A percentile compares a stretch with the other conserved stretches of the same genome.
Conservation (phyloP, 2,888 invertebrate species). For the Asteroscopus sphinx region DNA sequence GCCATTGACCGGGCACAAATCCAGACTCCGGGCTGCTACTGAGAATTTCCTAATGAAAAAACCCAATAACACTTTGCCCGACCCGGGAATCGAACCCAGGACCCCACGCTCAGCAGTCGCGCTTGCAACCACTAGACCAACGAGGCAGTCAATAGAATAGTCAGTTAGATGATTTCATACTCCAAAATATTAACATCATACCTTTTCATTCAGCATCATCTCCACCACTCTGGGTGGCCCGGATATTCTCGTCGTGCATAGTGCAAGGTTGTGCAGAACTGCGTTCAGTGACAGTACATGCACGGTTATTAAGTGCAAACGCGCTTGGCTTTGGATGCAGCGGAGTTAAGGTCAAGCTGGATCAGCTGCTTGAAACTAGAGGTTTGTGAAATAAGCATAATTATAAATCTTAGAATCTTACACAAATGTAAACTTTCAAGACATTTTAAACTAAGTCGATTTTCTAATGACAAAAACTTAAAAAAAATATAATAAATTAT, state of each 20-base stretch:
- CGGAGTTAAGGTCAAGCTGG: slow-evolving; percentile 85
- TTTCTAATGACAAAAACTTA: no score
- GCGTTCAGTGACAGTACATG: slow-evolving; percentile 89
- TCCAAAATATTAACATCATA: neutral
- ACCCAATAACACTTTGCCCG: no score
- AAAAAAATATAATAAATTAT: no score
- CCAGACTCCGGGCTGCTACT: no score
- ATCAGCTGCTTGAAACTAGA: slow-evolving; percentile 82
- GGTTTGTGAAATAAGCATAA: slow-evolving; percentile 60
- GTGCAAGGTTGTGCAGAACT: slow-evolving; percentile 93
- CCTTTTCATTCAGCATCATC: slow-evolving; percentile 68
- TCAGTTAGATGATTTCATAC: no score
- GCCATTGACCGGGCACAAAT: no score
- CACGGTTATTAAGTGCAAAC: slow-evolving; percentile 51
- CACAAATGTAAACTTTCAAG: neutral
- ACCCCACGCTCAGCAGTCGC: no score
- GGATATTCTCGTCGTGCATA: slow-evolving; percentile 85
- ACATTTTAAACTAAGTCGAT: no score
- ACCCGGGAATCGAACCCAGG: no score
- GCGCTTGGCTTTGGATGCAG: slow-evolving; percentile 77
- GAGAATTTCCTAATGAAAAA: no score
- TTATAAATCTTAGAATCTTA: neutral
- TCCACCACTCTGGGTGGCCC: slow-evolving; percentile 74
- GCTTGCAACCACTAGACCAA: no score
- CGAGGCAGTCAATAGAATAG: no score